Evolutionary conservation across 2,113 vertebrate genomes (phyloP).

Genomic region (Cathartes aura): DNA sequence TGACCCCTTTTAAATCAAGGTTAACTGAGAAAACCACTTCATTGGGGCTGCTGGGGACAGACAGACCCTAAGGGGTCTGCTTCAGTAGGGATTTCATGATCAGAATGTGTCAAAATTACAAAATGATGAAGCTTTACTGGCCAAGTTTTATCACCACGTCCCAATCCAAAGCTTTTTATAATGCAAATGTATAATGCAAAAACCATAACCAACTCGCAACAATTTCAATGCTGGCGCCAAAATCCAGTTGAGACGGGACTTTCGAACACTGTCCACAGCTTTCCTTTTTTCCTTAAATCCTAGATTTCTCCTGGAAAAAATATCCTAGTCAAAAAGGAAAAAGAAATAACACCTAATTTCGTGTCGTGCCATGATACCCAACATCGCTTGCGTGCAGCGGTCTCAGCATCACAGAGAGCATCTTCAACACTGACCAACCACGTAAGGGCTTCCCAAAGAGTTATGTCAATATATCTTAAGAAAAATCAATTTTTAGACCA

Average conservation of each 20-base stretch:
- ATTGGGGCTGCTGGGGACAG: neutral
- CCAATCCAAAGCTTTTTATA: neutral
- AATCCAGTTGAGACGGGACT: rapidly evolving
- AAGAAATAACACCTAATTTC: rapidly evolving
- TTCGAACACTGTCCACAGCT: rapidly evolving
- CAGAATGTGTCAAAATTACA: neutral
- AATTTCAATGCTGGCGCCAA: neutral
- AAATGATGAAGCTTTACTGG: neutral
- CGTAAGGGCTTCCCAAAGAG: neutral
- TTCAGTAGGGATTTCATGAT: neutral
- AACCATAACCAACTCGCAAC: rapidly evolving
- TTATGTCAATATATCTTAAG: neutral
- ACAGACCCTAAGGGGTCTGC: rapidly evolving
- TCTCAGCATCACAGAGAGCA: neutral
- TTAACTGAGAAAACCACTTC: neutral
- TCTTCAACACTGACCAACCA: neutral
- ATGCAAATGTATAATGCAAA: rapidly evolving
- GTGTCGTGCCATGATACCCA: rapidly evolving
- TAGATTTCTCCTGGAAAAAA: neutral
- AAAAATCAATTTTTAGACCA: neutral
- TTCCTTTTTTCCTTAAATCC: neutral
- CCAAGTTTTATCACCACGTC: neutral
- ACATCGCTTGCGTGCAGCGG: rapidly evolving
- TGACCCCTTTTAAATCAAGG: neutral
- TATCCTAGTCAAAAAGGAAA: neutral